Base-by-base conservation (phyloP, 2,888 invertebrate genomes). In the Cinara cedri region DNA sequence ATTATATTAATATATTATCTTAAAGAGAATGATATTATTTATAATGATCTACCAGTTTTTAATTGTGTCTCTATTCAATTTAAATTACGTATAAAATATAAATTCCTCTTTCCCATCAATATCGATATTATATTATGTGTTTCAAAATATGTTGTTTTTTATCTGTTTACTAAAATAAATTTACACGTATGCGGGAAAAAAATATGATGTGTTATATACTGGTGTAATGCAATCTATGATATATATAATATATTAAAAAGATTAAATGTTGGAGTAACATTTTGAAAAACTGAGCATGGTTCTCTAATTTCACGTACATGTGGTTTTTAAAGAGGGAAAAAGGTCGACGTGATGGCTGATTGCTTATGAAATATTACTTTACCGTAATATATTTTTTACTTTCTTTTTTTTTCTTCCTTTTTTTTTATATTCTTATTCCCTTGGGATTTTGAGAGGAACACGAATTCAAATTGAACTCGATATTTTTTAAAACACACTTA, bases 321-420 rank as follows among this genome's bases (percentile, higher is more conserved):
- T 72, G 60, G 24, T 72, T 24, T 72, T 42, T 49, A 13, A 60
- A 60, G 19, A 24, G 42, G 13, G 8, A 72, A 21, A 60, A 72
- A 60, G 46, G 46, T 46, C 19, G 16, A 49, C 14, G 26, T 13
- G 19, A 34, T 1, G 34, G 21, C 34, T 26, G 26, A 62, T 72
- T 72, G 13, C 34, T 60, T n/a, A 19, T 62, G 19, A 51, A 62
- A 62, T 72, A 72, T 51, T 62, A 49, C 49, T 3, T 62, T 13
- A 6, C 1, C 13, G n/a, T 11, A n/a, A n/a, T n/a, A n/a, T n/a
- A n/a, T 0, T 55, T 55, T 34, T 34, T 34, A 34, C 34, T 34
- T 14, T 1, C 6, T 1, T 19, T 54, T 51, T 55, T 24, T 57
- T 14, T 57, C 14, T 24, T 6, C 0, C 1, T 57, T 24, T 8